Base-by-base conservation (phyloP, 2,888 invertebrate species). In the Omphaloscelis lunosa region DNA sequence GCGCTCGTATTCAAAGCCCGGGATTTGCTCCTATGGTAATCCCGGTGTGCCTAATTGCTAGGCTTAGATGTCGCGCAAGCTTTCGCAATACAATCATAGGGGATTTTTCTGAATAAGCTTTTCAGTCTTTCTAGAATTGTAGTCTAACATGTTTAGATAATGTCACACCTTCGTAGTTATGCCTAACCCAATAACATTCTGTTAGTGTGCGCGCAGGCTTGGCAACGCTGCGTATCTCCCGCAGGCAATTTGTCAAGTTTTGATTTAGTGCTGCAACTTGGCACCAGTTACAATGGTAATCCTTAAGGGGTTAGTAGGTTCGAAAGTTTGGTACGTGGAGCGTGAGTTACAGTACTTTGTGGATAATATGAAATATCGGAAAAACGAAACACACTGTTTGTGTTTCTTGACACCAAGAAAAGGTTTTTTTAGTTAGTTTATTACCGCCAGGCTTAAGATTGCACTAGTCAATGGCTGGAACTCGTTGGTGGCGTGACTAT, bases 231-330 rank as follows among this genome's bases (percentile, higher is more conserved):
- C 86, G 34, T 83, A 83, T 83, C 71, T 86, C 61, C 69, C 79
- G 74, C 71, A 83, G 84, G 66, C 74, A 83, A 83, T 84, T 83
- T 83, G 86, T 78, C 86, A 83, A 83, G 68, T 83, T 79, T 75
- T 86, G 83, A 84, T 86, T 75, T 82, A 82, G 83, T 67, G 62
- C 61, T 72, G 66, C 77, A 77, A 85, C 82, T 84, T 84, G 83
- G 86, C 83, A 83, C 58, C 69, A 70, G 84, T 75, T 66, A 68
- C 68, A 74, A 72, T 83, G 53, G 63, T 83, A 70, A 75, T 84
- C 84, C 80, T 79, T 79, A 70, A 74, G 69, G 72, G 86, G 71
- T 84, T 82, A 72, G 72, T 72, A 66, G 70, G 61, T 39, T 59
- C 48, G 8, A 69, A 82, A 82, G 70, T 82, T 72, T 59, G 51